These are phyloP conservation scores for Potorous gilbertii DNA, from an alignment of 2,797 vertebrate genomes.

Conservation along the genomic window DNA sequence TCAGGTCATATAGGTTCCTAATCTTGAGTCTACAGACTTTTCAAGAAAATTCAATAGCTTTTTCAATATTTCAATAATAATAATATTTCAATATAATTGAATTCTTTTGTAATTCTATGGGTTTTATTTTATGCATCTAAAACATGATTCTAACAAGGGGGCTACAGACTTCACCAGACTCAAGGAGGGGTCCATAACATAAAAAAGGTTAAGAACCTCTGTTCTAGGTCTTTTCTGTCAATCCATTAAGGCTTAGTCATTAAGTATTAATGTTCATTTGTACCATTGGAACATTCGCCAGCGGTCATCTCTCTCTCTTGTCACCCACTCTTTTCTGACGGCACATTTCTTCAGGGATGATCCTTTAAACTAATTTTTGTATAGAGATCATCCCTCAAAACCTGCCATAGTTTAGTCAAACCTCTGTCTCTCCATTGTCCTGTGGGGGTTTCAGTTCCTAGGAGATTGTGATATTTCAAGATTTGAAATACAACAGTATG, in stretches of 20 bases:
- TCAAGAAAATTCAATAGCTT: background rate
- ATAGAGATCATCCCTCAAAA: background rate
- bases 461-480: background rate
- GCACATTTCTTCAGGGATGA: background rate
- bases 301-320: background rate
- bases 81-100: background rate
- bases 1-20: background rate
- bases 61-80: background rate
- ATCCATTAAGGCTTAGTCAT: background rate
- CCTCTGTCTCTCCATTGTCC: background rate
- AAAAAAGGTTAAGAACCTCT: background rate
- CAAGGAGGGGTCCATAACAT: background rate
- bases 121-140: background rate
- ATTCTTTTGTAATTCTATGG: background rate
- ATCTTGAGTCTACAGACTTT: background rate
- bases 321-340: background rate
- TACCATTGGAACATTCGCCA: background rate
- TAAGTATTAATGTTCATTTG: background rate
- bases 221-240: background rate
- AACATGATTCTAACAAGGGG: background rate
- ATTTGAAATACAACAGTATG: background rate
- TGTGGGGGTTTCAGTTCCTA: background rate
- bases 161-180: background rate
- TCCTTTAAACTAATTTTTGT: background rate
- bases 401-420: background rate